A percentile compares a stretch with the other conserved stretches of the same genome.
phyloP scores from a whole-genome alignment of 2,888 invertebrate species.

The Lottia scabra region DNA sequence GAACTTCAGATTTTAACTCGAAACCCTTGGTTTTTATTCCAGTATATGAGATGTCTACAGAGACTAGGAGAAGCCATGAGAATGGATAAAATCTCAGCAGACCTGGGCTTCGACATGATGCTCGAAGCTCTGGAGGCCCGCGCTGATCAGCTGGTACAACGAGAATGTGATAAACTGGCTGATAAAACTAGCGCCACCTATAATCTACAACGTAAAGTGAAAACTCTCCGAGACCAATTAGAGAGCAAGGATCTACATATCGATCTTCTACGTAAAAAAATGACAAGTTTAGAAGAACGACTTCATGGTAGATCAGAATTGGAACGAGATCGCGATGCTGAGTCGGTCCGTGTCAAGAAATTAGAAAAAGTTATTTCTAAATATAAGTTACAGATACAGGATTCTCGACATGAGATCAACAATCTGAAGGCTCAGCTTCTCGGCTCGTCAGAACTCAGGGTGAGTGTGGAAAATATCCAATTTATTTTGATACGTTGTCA shows the following conservation, averaged over 20 bases:
- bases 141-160: constrained; percentile 84
- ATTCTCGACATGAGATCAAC: constrained; percentile 84
- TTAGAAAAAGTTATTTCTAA: constrained; percentile 86
- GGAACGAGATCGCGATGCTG: constrained; percentile 62
- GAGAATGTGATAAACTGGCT: constrained; percentile 85
- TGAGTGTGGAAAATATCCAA: constrained; percentile 21
- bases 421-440: constrained; percentile 80
- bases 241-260: constrained; percentile 92
- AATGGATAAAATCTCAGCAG: constrained; percentile 85
- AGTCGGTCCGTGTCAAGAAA: constrained; percentile 71
- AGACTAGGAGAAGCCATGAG: constrained; percentile 84
- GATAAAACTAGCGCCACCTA: constrained; percentile 86
- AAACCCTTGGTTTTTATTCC: background rate
- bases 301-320: constrained; percentile 58
- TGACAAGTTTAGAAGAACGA: constrained; percentile 71
- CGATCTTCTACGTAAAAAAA: constrained; percentile 87
- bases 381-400: constrained; percentile 82
- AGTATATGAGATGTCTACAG: constrained; percentile 73
- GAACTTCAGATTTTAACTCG: too few species aligned
- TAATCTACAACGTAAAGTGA: constrained; percentile 85
- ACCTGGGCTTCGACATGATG: constrained; percentile 84
- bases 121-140: constrained; percentile 86
- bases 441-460: constrained; percentile 63
- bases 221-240: constrained; percentile 88
- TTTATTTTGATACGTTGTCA: too few species aligned